A percentile compares a stretch with the other conserved stretches of the same genome.
Conservation (phyloP, 1,140 invertebrate species). For the Hycleus phaleratus region DNA sequence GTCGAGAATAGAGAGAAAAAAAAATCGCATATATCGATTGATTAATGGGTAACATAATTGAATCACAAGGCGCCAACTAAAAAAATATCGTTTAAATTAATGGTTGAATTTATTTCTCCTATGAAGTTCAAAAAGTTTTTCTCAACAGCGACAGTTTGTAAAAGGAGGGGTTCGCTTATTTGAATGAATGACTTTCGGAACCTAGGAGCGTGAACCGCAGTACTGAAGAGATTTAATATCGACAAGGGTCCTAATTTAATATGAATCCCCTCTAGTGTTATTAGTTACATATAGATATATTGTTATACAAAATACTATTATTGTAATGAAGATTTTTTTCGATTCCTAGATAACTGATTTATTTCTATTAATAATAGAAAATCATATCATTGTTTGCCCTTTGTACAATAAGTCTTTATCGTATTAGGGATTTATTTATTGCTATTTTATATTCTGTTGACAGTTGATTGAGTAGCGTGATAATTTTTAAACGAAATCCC, state of each 20-base stretch:
- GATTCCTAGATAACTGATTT: background rate
- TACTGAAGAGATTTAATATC: conserved; percentile 34
- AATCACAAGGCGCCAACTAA: conserved; percentile 36
- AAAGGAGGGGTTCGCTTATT: conserved; percentile 31
- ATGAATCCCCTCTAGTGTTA: conserved; percentile 31
- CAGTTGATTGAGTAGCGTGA: too few relatives aligned
- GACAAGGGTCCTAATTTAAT: conserved; percentile 36
- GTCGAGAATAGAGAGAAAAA: too few relatives aligned
- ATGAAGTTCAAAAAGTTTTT: conserved; percentile 38
- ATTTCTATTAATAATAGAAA: too few relatives aligned
- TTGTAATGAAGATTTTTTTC: conserved; percentile 32
- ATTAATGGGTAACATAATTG: conserved; percentile 38
- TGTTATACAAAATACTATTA: conserved; percentile 33
- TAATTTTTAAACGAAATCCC: too few relatives aligned
- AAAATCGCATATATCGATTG: conserved; percentile 30
- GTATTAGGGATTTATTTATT: too few relatives aligned
- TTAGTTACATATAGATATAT: conserved; percentile 28
- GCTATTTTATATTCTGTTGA: too few relatives aligned
- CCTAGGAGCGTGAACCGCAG: conserved; percentile 28
- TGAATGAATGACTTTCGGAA: conserved; percentile 31
- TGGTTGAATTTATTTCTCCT: conserved; percentile 35
- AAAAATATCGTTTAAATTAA: conserved; percentile 34
- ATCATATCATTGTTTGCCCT: too few relatives aligned
- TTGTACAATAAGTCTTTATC: too few relatives aligned
- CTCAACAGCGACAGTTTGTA: conserved; percentile 32